These are phyloP conservation scores for Neria commutata DNA, from an alignment of 2,888 invertebrate species.

Conservation along the genomic window DNA sequence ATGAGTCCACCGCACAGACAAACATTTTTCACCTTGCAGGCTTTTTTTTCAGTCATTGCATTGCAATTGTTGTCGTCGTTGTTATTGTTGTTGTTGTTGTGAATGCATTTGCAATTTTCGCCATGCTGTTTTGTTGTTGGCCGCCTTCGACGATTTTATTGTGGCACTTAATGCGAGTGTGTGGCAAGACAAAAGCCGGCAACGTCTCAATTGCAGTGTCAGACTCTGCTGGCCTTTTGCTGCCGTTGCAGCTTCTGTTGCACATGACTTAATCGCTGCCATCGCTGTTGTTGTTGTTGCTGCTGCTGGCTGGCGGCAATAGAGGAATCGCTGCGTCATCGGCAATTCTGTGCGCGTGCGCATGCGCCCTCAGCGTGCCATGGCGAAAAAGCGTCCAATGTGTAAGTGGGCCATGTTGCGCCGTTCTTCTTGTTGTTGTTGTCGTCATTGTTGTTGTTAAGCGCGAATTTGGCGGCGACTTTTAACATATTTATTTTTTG, in stretches of 20 bases:
- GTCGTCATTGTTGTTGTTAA: background rate
- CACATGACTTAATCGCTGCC: slow-evolving; percentile 24
- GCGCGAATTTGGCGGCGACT: background rate
- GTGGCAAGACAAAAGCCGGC: slow-evolving; percentile 7
- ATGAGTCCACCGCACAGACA: background rate
- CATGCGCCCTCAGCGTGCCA: background rate
- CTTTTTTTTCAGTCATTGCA: background rate
- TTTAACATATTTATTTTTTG: background rate
- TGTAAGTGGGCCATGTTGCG: background rate
- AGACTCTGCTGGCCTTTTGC: too few relatives aligned
- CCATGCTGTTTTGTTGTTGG: too few relatives aligned
- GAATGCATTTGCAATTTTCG: too few relatives aligned
- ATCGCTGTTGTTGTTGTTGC: background rate
- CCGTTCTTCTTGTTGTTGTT: background rate
- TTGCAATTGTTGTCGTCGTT: background rate
- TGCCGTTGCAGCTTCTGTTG: too few relatives aligned
- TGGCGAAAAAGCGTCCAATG: background rate
- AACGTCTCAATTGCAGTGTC: too few relatives aligned
- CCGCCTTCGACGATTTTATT: background rate
- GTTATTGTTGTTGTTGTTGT: background rate
- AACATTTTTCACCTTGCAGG: too few relatives aligned
- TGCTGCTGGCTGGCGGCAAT: background rate
- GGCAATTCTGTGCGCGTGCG: slow-evolving; percentile 12
- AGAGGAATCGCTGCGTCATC: slow-evolving; percentile 13
- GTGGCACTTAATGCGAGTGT: slow-evolving; percentile 8